Percentiles rank a stretch among this genome's conserved stretches.
These are phyloP conservation scores for Nephrotoma flavescens DNA, from an alignment of 2,888 invertebrate species.

Conservation along the genomic window DNA sequence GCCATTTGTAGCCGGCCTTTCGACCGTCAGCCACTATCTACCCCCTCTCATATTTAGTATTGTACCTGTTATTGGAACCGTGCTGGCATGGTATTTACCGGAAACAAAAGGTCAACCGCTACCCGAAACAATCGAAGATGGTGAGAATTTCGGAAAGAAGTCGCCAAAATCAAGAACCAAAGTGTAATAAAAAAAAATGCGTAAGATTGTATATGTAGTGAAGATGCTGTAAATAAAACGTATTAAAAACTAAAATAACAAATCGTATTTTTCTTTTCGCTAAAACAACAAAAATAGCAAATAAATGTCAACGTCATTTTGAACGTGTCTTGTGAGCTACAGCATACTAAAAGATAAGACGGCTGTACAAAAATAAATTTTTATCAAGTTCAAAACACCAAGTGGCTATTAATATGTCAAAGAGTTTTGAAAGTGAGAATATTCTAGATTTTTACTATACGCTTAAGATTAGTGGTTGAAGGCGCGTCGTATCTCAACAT, in stretches of 20 bases:
- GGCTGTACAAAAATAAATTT: background rate
- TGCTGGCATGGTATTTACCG: conserved; percentile 52
- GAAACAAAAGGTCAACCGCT: conserved; percentile 38
- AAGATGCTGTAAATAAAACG: background rate
- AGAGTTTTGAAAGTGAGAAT: too few relatives aligned
- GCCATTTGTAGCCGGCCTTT: conserved; percentile 59
- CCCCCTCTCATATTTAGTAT: conserved; percentile 61
- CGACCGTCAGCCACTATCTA: conserved; percentile 38
- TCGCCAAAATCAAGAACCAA: background rate
- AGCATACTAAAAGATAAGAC: background rate
- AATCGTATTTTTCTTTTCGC: background rate
- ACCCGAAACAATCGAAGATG: conserved; percentile 69
- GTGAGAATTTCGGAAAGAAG: conserved; percentile 44
- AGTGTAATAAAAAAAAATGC: background rate
- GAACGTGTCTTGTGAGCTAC: background rate
- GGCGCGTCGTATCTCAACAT: too few relatives aligned
- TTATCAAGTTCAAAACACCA: background rate
- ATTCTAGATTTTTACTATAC: too few relatives aligned
- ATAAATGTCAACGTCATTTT: background rate
- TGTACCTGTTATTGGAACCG: conserved; percentile 50
- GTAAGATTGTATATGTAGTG: background rate
- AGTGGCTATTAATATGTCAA: background rate
- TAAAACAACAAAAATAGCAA: background rate
- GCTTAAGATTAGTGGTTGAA: too few relatives aligned
- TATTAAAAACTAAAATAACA: background rate